Evolutionary conservation across 1,140 invertebrate species (phyloP).

Genomic region (Lordiphosa collinella): DNA sequence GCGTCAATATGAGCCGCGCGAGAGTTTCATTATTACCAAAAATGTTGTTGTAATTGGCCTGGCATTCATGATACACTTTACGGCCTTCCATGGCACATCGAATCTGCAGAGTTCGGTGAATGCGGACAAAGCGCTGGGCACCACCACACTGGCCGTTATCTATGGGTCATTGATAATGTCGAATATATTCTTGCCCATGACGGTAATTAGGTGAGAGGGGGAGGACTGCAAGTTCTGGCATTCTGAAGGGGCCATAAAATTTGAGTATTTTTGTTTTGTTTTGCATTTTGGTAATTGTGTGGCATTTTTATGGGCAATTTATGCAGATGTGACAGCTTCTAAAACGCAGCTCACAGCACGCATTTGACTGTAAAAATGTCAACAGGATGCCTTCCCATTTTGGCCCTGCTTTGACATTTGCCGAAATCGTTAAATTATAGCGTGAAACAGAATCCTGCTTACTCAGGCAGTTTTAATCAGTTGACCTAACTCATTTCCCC

Average conservation of each 20-base stretch:
- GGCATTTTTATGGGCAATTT: conserved; percentile 65
- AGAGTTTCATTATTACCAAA: conserved; percentile 86
- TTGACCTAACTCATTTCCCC: conserved; percentile 75
- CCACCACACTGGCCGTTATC: conserved; percentile 90
- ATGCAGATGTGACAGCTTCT: conserved; percentile 60
- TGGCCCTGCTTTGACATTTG: conserved; percentile 54
- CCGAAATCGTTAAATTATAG: conserved; percentile 77
- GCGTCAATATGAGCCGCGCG: conserved; percentile 61
- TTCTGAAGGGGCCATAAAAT: conserved; percentile 42
- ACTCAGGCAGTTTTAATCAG: conserved; percentile 67
- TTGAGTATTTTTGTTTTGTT: conserved; percentile 12
- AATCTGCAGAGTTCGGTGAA: conserved; percentile 94
- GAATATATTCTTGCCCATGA: conserved; percentile 92
- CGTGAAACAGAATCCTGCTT: conserved; percentile 29
- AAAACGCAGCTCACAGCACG: not conserved
- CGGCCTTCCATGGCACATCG: conserved; percentile 93
- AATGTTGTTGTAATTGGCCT: conserved; percentile 91
- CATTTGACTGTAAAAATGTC: conserved; percentile 63
- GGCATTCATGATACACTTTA: conserved; percentile 96
- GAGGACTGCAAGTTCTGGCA: conserved; percentile 1
- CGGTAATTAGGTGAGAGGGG: conserved; percentile 70
- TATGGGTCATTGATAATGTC: conserved; percentile 94
- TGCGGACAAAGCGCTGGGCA: conserved; percentile 90
- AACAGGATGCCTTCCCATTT: conserved; percentile 43
- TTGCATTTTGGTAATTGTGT: conserved; percentile 77